A percentile compares a stretch with the other conserved stretches of the same genome.
phyloP scores from a whole-genome alignment of 2,113 vertebrate species.

The Sylvia atricapilla region DNA sequence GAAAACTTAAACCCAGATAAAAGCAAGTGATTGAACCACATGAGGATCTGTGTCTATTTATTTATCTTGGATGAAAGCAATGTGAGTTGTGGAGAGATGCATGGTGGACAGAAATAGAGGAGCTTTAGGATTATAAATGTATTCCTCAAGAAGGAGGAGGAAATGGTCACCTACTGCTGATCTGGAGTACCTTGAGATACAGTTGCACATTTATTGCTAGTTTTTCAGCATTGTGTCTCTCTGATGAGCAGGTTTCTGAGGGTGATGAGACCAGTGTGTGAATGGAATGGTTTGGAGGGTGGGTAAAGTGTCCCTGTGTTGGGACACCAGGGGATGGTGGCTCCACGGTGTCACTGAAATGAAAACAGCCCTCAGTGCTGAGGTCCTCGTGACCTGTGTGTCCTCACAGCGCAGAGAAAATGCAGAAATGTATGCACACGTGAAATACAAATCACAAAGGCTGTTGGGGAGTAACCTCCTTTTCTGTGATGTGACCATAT shows the following conservation, averaged over 20 bases:
- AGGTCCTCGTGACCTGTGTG: background rate
- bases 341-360: background rate
- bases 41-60: background rate
- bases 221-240: background rate
- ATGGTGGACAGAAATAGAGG: background rate
- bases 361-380: background rate
- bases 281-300: background rate
- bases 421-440: rapidly evolving
- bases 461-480: background rate
- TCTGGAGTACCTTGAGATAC: background rate
- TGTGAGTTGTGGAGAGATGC: background rate
- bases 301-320: background rate
- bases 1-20: background rate
- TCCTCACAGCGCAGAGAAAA: background rate
- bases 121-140: background rate
- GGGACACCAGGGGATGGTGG: background rate
- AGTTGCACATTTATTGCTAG: background rate
- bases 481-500: background rate
- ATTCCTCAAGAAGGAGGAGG: background rate
- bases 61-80: background rate
- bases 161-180: background rate
- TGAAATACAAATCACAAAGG: background rate
- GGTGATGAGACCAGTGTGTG: background rate
- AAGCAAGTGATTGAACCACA: background rate
- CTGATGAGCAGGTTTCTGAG: background rate